Evolutionary conservation across 2,888 invertebrate genomes (phyloP), one percentile per base, ranked within the genome.

Genomic region (Polymixis lichenea): DNA sequence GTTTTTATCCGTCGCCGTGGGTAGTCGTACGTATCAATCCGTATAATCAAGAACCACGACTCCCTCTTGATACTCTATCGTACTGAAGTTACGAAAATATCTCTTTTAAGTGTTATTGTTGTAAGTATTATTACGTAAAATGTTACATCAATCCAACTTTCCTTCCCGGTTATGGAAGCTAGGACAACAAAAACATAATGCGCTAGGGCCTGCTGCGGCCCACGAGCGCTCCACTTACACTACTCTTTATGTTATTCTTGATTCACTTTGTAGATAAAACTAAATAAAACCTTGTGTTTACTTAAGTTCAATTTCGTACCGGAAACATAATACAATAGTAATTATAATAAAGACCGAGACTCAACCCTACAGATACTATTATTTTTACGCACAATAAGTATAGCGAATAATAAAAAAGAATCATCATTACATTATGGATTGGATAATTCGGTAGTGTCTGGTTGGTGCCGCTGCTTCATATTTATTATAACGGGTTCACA

Each of bases 81-180:
- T 83, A 65, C 69, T 77, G 76, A 81, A 85, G 73, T 86, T 88
- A 86, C 90, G 87, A 89, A 87, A 90, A 87, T 79, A 82, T 81
- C 70, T 83, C 84, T 85, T 86, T 82, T 79, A 77, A 80, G 78
- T 84, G 80, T 85, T 87, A 86, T 89, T 87, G 85, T 87, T 86
- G 74, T 78, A 75, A 61, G 46, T 83, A 75, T 77, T 85, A 87
- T 92, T 92, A 91, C 91, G 87, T 92, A 92, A 93, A 87, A 87
- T 81, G 87, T 93, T 91, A 89, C 91, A 91, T 89, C 88, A 89
- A 88, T 88, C 82, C 74, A 84, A 91, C 93, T 94, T 93, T 93
- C 92, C 90, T 91, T 91, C 89, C 90, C 89, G 86, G 87, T 90
- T 89, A 87, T 89, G 75, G 87, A 88, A 89, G 88, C 85, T 87